Conservation (phyloP, 2,888 invertebrate species). For the Zygaena filipendulae region DNA sequence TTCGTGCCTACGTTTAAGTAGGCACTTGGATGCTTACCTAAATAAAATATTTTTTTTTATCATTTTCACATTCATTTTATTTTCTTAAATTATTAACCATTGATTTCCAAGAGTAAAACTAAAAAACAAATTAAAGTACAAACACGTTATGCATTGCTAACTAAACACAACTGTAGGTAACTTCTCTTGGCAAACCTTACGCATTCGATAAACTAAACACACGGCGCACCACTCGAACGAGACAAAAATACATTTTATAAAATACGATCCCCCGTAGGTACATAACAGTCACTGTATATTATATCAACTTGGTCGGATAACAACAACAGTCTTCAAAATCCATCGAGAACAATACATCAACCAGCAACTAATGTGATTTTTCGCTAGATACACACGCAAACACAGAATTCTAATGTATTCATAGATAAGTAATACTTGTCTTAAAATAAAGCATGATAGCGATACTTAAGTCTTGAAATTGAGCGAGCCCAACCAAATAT, state of each 20-base stretch:
- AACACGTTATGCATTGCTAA: slow-evolving; percentile 68
- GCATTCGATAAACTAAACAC: slow-evolving; percentile 54
- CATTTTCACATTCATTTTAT: slow-evolving; percentile 70
- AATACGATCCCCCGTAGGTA: slow-evolving; percentile 28
- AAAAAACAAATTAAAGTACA: slow-evolving; percentile 70
- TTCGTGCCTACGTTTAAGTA: no score
- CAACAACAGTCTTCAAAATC: slow-evolving; percentile 47
- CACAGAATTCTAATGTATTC: slow-evolving; percentile 45
- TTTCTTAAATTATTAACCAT: slow-evolving; percentile 70
- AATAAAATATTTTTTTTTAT: no score
- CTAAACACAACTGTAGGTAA: slow-evolving; percentile 68
- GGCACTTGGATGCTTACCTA: no score
- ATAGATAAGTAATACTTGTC: slow-evolving; percentile 39
- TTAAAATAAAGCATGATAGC: slow-evolving; percentile 48
- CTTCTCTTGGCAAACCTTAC: slow-evolving; percentile 67
- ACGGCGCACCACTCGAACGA: slow-evolving; percentile 62
- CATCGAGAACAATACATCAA: slow-evolving; percentile 52
- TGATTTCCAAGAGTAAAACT: slow-evolving; percentile 70
- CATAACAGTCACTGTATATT: slow-evolving; percentile 37
- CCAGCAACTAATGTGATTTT: slow-evolving; percentile 53
- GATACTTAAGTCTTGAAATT: slow-evolving; percentile 65
- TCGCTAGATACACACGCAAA: slow-evolving; percentile 41
- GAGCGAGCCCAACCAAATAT: slow-evolving; percentile 62
- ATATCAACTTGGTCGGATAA: slow-evolving; percentile 53
- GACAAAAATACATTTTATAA: slow-evolving; percentile 23